Percentiles rank a stretch among this genome's conserved stretches.
Evolutionary conservation across 2,888 invertebrate genomes (phyloP).

Genomic region (Meteorus colon): DNA sequence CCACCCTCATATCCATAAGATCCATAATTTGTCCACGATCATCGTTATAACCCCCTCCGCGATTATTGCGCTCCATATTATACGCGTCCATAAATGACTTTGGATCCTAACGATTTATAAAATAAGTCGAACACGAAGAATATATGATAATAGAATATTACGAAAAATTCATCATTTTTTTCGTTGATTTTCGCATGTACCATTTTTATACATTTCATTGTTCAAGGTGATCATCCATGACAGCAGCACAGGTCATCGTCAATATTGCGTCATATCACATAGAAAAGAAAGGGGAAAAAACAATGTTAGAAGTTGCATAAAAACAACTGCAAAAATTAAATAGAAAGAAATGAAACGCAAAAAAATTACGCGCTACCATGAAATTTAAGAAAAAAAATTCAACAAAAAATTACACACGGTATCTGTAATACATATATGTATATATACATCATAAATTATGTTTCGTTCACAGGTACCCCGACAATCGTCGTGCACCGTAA

Average conservation of each 20-base stretch:
- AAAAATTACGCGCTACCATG: constrained; percentile 51
- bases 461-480: too few relatives aligned
- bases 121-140: constrained; percentile 28
- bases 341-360: neutral
- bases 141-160: neutral
- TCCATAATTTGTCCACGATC: constrained; percentile 72
- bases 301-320: constrained; percentile 68
- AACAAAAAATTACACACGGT: too few relatives aligned
- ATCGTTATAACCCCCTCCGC: constrained; percentile 69
- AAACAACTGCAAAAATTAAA: constrained; percentile 46
- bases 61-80: constrained; percentile 69
- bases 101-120: constrained; percentile 67
- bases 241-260: constrained; percentile 73
- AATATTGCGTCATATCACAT: constrained; percentile 74
- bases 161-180: neutral
- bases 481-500: neutral
- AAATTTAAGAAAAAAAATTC: neutral
- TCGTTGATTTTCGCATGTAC: constrained; percentile 55
- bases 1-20: constrained; percentile 73
- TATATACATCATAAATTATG: too few relatives aligned
- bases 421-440: too few relatives aligned
- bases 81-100: constrained; percentile 74
- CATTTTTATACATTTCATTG: constrained; percentile 64
- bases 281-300: constrained; percentile 74
- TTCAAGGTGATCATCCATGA: constrained; percentile 71